phyloP scores from a whole-genome alignment of 2,113 vertebrate species.

The Arizona elegans region DNA sequence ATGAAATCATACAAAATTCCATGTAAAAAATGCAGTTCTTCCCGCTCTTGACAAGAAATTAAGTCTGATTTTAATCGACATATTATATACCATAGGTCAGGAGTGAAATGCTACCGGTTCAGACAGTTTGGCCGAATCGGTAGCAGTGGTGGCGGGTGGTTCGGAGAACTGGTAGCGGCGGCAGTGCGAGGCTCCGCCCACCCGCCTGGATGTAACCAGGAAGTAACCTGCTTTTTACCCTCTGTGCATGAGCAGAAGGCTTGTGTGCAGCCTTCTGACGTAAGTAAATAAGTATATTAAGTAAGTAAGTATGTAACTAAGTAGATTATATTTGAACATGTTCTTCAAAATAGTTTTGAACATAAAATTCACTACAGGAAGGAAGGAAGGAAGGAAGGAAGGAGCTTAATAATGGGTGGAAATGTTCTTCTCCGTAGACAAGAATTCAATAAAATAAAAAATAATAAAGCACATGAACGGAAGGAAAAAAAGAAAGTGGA shows the following conservation, averaged over 20 bases:
- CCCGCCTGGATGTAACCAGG: no score
- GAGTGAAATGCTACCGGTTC: no score
- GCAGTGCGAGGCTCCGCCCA: no score
- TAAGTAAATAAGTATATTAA: no score
- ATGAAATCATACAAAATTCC: constrained; percentile 47
- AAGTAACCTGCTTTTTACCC: no score
- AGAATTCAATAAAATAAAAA: not conserved
- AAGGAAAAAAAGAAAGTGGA: not conserved
- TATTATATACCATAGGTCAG: constrained; percentile 28
- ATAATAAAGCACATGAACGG: not conserved
- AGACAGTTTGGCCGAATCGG: no score
- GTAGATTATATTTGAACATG: not conserved
- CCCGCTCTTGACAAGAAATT: constrained; percentile 44
- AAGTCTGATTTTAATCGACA: constrained; percentile 49
- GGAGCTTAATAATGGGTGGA: not conserved
- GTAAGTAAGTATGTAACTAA: not conserved
- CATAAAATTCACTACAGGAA: not conserved
- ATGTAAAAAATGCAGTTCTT: constrained; percentile 54
- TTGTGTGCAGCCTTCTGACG: no score
- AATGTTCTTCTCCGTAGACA: not conserved
- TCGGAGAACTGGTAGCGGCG: no score
- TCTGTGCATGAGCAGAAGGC: no score
- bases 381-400: no score
- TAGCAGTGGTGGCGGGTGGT: no score
- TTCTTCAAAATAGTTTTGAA: not conserved